phyloP scores from a whole-genome alignment of 1,140 invertebrate genomes.

The Camponotus vicinus region DNA sequence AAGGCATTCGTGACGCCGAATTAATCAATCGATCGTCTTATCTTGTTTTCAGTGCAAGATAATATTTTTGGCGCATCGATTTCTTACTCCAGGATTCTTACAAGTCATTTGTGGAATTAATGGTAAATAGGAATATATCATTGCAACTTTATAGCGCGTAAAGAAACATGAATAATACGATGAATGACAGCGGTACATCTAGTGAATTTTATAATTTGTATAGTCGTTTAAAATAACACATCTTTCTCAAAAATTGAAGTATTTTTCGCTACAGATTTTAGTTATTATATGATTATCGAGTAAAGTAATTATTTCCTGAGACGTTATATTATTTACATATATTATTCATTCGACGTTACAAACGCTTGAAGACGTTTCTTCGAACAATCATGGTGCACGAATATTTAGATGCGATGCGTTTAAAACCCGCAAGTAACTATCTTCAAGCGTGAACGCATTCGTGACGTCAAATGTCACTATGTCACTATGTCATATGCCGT shows the following conservation, averaged over 20 bases:
- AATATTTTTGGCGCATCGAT: not conserved
- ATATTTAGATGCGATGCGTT: too few species aligned
- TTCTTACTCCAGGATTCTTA: not conserved
- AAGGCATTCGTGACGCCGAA: too few species aligned
- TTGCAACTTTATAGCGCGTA: not conserved
- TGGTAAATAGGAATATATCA: not conserved
- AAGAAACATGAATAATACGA: not conserved
- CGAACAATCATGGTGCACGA: too few species aligned
- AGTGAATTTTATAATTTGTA: not conserved
- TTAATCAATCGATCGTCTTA: not conserved
- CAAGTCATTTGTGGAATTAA: too few species aligned
- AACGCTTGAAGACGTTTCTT: too few species aligned
- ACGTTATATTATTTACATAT: too few species aligned
- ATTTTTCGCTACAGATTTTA: not conserved
- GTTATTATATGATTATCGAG: not conserved
- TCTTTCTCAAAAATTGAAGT: not conserved
- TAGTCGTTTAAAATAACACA: not conserved
- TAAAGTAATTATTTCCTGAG: too few species aligned
- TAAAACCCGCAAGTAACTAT: too few species aligned
- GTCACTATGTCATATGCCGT: too few species aligned
- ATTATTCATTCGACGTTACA: too few species aligned
- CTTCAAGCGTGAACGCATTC: too few species aligned
- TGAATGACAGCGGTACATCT: not conserved
- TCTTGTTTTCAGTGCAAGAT: not conserved
- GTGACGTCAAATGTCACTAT: too few species aligned